phyloP scores from a whole-genome alignment of 2,113 vertebrate species.

The Rhinoptilus africanus region DNA sequence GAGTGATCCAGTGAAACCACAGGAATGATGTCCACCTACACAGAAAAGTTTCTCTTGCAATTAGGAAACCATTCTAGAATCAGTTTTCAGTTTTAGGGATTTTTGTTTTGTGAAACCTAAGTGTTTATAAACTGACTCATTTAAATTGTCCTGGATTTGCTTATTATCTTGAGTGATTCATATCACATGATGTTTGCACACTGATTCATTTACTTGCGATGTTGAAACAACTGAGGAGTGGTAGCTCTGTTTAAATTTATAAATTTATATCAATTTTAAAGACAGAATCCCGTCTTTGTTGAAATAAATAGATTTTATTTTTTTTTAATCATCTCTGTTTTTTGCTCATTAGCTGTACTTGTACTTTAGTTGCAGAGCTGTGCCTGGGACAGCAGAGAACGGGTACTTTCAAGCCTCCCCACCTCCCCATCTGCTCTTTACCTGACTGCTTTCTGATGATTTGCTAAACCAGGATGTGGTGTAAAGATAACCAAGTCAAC shows the following conservation, averaged over 20 bases:
- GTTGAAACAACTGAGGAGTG: not conserved
- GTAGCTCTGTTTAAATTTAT: not conserved
- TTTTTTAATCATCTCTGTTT: too few relatives aligned
- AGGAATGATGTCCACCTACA: not conserved
- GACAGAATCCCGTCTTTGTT: not conserved
- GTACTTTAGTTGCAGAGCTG: not conserved
- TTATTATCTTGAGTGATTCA: not conserved
- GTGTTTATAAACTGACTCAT: not conserved
- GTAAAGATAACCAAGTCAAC: fast-evolving
- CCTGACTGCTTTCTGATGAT: not conserved
- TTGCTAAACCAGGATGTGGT: not conserved
- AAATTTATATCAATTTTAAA: not conserved
- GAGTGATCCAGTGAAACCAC: not conserved
- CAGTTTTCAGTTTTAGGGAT: not conserved
- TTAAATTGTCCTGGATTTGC: not conserved
- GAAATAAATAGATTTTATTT: not conserved
- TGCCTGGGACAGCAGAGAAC: not conserved
- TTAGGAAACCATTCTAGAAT: not conserved
- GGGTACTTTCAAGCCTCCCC: not conserved
- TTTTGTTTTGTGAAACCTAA: not conserved
- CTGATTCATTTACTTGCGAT: not conserved
- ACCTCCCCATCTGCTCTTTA: not conserved
- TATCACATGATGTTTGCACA: not conserved
- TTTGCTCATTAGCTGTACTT: not conserved
- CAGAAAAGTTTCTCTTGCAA: not conserved